Conservation (phyloP, 2,888 invertebrate species). For the Heliconius aoede region DNA sequence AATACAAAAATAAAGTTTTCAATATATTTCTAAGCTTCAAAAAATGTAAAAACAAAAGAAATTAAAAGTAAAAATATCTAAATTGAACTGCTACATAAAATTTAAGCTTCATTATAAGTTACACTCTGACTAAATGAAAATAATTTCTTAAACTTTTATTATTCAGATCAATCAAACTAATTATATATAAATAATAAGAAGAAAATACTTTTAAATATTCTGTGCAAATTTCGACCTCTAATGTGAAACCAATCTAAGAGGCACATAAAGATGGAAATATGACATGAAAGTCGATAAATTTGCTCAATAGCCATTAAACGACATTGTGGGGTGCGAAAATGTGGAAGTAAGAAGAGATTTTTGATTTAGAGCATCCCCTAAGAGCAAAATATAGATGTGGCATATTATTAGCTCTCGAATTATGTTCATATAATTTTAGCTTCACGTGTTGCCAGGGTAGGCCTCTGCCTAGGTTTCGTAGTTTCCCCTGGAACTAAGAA, state of each 20-base stretch:
- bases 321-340: constrained; percentile 80
- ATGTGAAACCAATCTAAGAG: constrained; percentile 63
- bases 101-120: no score
- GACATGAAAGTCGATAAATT: constrained; percentile 81
- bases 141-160: no score
- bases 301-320: constrained; percentile 81
- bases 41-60: no score
- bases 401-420: constrained; percentile 27
- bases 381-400: constrained; percentile 56
- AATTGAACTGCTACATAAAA: no score
- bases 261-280: constrained; percentile 79
- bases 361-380: constrained; percentile 71
- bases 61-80: no score
- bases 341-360: constrained; percentile 77
- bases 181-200: neutral
- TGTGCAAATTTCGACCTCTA: constrained; percentile 40
- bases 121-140: no score
- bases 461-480: no score
- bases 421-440: no score
- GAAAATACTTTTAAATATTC: neutral
- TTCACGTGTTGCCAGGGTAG: no score
- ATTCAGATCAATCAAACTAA: neutral
- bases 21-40: no score
- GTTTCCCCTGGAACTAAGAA: no score
- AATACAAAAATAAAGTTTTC: neutral